Conservation (phyloP, 2,888 invertebrate genomes). For the Diarsia rubi region DNA sequence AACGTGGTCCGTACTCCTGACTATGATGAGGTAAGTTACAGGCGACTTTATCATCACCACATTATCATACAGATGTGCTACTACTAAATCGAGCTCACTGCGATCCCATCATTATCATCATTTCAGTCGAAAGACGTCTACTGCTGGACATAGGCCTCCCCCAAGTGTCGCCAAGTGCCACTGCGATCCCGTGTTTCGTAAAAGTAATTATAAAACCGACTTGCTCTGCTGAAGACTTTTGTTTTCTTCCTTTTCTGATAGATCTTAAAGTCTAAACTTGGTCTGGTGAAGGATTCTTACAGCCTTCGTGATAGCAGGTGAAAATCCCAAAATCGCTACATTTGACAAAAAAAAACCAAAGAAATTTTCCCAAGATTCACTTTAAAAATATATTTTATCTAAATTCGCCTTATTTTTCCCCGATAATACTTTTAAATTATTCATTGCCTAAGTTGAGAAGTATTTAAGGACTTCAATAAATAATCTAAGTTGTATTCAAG, state of each 20-base stretch:
- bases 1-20: constrained; percentile 90
- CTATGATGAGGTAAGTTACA: constrained; percentile 83
- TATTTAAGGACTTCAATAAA: neutral
- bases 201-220: neutral
- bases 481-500: neutral
- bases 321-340: no score
- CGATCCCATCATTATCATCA: neutral
- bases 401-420: no score
- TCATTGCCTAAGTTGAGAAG: neutral
- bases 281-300: no score
- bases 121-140: no score
- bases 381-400: no score
- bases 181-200: neutral
- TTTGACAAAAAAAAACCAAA: no score
- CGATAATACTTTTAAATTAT: neutral
- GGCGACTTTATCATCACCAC: neutral
- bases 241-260: neutral
- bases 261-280: no score
- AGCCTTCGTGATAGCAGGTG: no score
- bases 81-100: neutral
- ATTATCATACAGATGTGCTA: neutral
- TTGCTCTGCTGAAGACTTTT: neutral
- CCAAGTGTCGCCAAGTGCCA: neutral
- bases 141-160: no score
- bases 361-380: no score